A percentile compares a stretch with the other conserved stretches of the same genome.
phyloP scores from a whole-genome alignment of 2,797 vertebrate species.

The Lutra lutra region DNA sequence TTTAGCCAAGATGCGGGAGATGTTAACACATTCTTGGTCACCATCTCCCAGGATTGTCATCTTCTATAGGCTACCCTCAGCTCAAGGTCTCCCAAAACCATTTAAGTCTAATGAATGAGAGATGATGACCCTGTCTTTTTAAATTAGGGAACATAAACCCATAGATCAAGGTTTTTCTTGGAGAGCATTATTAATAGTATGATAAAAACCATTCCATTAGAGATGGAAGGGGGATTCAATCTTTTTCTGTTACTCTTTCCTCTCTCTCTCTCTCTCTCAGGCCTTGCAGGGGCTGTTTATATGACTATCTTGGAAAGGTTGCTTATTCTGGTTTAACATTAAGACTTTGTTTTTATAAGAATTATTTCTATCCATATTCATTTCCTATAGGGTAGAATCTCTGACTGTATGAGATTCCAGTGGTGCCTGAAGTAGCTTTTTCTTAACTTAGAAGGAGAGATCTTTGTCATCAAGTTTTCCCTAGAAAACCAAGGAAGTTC shows the following conservation, averaged over 20 bases:
- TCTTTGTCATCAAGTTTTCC: neutral
- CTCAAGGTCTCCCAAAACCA: neutral
- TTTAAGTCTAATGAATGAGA: neutral
- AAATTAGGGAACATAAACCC: neutral
- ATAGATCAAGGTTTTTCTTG: neutral
- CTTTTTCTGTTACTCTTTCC: neutral
- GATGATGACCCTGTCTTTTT: neutral
- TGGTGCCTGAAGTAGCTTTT: neutral
- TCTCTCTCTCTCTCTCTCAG: neutral
- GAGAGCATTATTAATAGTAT: neutral
- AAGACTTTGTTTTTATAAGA: neutral
- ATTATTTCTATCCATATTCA: neutral
- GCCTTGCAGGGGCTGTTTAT: neutral
- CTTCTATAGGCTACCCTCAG: neutral
- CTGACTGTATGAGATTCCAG: neutral
- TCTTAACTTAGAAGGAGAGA: neutral
- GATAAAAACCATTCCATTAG: neutral
- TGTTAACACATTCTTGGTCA: neutral
- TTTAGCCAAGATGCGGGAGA: neutral
- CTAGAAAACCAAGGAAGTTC: neutral
- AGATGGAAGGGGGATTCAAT: accelerated
- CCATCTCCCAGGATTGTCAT: neutral
- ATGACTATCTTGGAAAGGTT: neutral
- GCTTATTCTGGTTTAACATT: neutral
- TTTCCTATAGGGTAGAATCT: neutral